Evolutionary conservation across 2,888 invertebrate genomes (phyloP), one percentile per base, ranked within the genome.

Genomic region (Drosophila flavopinicola): DNA sequence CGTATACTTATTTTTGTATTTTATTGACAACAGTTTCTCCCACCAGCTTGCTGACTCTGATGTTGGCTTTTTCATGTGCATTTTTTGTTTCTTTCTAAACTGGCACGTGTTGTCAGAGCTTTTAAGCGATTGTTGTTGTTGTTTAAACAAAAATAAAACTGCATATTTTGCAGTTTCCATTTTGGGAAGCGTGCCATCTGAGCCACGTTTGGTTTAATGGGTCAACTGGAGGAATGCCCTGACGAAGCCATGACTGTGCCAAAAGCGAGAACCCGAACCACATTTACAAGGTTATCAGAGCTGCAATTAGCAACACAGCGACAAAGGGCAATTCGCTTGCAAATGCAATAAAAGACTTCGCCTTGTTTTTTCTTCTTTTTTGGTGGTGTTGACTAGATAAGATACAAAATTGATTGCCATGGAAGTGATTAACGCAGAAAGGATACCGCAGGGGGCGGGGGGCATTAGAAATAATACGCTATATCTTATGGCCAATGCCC

Each of bases 161-260:
- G 75, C 75, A 48, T 54, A 42, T 42, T 32, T 32, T 51, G 65
- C 71, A 45, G 53, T 37, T 53, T n/a, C n/a, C n/a, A 49, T 15
- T 44, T 53, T 44, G 57, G 47, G 57, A 64, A 75, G 57, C 75
- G 57, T 70, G 75, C 71, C 71, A 70, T 48, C 42, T 54, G 70
- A 41, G 42, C 51, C 37, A 45, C 35, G 61, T 68, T 70, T 9
- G n/a, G 45, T 38, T 70, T 51, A 70, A 58, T 71, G 75, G 71
- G 71, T 71, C 71, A 75, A 51, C 27, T 2, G 25, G n/a, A 24
- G 49, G 33, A 74, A 74, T 63, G 32, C 17, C 33, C 32, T 54
- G 41, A 35, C 24, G 17, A 39, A 7, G 3, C 25, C 37, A 37
- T 53, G 42, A 64, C 11, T 52, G 54, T 52, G 61, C 52, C 64